These are phyloP conservation scores for Catharus minimus DNA, from an alignment of 2,113 vertebrate species.

Conservation along the genomic window DNA sequence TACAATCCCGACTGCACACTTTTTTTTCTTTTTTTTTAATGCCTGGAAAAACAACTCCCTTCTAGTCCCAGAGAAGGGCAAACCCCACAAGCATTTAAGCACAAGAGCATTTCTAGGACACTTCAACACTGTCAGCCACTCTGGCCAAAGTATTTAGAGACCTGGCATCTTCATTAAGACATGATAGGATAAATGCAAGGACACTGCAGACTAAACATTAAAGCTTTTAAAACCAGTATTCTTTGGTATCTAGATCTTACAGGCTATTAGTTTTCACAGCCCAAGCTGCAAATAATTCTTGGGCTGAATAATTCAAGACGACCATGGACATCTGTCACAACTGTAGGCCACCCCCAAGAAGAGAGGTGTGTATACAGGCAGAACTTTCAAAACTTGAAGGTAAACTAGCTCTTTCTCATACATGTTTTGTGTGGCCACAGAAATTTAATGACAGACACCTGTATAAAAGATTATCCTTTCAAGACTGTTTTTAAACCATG, in stretches of 20 bases:
- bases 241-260: slow-evolving; percentile 68
- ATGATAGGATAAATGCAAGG: background rate
- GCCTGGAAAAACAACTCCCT: background rate
- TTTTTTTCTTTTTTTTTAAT: background rate
- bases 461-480: slow-evolving; percentile 28
- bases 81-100: background rate
- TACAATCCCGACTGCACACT: background rate
- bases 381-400: background rate
- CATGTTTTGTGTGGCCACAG: background rate
- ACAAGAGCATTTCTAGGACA: background rate
- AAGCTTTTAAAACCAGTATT: slow-evolving; percentile 66
- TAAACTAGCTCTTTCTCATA: background rate
- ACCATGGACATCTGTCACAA: background rate
- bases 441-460: slow-evolving; percentile 13
- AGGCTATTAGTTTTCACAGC: slow-evolving; percentile 5
- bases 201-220: slow-evolving; percentile 46
- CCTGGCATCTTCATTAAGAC: slow-evolving; percentile 15
- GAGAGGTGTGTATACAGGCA: background rate
- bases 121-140: background rate
- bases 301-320: background rate
- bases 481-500: slow-evolving; percentile 32
- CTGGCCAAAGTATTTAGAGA: background rate
- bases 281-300: background rate
- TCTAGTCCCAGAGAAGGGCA: background rate
- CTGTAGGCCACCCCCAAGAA: background rate